Conservation (phyloP, 2,797 vertebrate species). For the Thripadectes ignobilis region DNA sequence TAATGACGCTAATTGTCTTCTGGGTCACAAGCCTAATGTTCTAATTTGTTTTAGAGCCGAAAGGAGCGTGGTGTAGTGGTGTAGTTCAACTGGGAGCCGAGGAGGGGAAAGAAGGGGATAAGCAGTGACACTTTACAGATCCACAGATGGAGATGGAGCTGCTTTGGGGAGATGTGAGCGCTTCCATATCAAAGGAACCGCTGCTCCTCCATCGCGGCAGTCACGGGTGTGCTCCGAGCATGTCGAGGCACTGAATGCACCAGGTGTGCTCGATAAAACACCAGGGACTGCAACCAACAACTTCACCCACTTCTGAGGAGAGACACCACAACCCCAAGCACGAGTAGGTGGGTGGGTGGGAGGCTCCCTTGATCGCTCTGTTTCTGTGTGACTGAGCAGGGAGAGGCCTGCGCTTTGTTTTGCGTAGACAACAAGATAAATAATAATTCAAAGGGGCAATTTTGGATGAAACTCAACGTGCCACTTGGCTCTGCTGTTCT, state of each 20-base stretch:
- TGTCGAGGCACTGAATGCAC: slow-evolving; percentile 3
- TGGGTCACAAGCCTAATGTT: not conserved
- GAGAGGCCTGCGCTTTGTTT: not conserved
- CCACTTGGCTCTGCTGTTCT: not conserved
- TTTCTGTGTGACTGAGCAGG: not conserved
- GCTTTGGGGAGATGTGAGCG: not conserved
- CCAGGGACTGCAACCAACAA: not conserved
- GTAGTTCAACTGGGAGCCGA: not conserved
- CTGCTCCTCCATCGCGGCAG: not conserved
- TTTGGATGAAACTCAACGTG: not conserved
- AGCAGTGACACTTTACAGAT: not conserved
- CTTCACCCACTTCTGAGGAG: not conserved
- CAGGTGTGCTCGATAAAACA: not conserved
- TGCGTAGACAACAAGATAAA: not conserved
- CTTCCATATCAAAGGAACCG: not conserved
- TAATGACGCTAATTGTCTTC: not conserved
- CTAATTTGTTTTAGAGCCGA: not conserved
- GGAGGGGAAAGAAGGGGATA: not conserved
- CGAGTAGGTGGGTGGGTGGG: not conserved
- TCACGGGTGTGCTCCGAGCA: not conserved
- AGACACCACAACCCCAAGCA: not conserved
- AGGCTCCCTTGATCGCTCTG: not conserved
- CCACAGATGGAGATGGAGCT: not conserved
- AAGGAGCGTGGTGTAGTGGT: not conserved
- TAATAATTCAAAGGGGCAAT: not conserved